Evolutionary conservation across 2,888 invertebrate genomes (phyloP), one percentile per base, ranked within the genome.

Genomic region (Pherbina coryleti): DNA sequence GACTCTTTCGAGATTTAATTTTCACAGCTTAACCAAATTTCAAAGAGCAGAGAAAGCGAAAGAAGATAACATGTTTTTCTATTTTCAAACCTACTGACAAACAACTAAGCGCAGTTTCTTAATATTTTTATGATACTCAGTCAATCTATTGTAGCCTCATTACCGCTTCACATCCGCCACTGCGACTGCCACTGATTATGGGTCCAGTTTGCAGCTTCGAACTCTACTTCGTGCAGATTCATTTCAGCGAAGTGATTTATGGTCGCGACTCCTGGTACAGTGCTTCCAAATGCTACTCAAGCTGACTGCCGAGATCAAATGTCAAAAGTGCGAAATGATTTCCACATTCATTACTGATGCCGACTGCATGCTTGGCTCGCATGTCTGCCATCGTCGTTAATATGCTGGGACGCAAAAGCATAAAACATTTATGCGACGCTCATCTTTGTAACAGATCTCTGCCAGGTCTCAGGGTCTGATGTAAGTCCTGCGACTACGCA

Each of bases 371-470:
- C n/a, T 51, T 70, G 28, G n/a, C 66, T 72, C 84, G 87, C 86
- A 85, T 86, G 85, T 55, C 55, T 55, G 55, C n/a, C 49, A 34
- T 66, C 19, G n/a, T 34, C 11, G 5, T 66, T 66, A n/a, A 37
- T 66, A 37, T 66, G 34, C n/a, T 66, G 31, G 11, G 66, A n/a
- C 49, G 28, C 57, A 78, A 77, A 73, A 82, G 84, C 87, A 87
- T 87, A 88, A 88, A n/a, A 87, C 87, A 86, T 86, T 88, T 88
- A 86, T 88, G 87, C 86, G 85, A 87, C 85, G 81, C 14, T 22
- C 69, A 69, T 19, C 31, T 28, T 62, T 62, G 79, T 81, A 81
- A 84, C 77, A 22, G 74, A n/a, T 74, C 44, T 44, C 44, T 44
- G 44, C 44, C 44, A 44, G 11, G 14, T 28, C 22, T 22, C 60